These are phyloP conservation scores for Momotus momota DNA, from an alignment of 2,797 vertebrate genomes.

Conservation along the genomic window DNA sequence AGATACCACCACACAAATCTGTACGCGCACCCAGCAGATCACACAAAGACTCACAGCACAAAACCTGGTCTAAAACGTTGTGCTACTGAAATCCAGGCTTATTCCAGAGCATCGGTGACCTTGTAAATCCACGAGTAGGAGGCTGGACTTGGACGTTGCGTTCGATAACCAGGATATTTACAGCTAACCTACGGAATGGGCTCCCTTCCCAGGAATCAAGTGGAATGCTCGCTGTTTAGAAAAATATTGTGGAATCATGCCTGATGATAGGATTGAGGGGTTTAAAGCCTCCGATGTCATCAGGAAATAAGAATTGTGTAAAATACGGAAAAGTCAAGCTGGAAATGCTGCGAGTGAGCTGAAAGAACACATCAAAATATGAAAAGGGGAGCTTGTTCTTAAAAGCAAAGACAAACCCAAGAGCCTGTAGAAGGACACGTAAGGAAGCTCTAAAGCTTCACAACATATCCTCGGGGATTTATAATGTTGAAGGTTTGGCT, in stretches of 20 bases:
- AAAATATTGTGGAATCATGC: neutral
- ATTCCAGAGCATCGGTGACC: neutral
- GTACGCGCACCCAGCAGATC: accelerated
- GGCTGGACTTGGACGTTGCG: neutral
- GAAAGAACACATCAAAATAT: neutral
- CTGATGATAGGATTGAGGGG: neutral
- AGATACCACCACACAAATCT: accelerated
- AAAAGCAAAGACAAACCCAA: neutral
- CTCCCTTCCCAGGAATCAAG: neutral
- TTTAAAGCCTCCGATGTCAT: neutral
- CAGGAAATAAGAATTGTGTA: neutral
- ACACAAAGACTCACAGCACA: neutral
- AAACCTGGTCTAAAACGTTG: neutral
- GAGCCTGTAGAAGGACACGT: neutral
- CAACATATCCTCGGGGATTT: neutral
- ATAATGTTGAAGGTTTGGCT: neutral
- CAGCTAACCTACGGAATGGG: neutral
- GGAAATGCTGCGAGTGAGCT: neutral
- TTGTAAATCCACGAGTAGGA: neutral
- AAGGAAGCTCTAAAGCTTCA: neutral
- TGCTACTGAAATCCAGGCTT: neutral
- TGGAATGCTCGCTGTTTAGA: neutral
- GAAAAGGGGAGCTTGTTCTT: neutral
- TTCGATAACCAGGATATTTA: neutral
- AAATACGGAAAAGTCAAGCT: neutral